Conservation (phyloP, 2,113 vertebrate species). For the Stigmatopora nigra region DNA sequence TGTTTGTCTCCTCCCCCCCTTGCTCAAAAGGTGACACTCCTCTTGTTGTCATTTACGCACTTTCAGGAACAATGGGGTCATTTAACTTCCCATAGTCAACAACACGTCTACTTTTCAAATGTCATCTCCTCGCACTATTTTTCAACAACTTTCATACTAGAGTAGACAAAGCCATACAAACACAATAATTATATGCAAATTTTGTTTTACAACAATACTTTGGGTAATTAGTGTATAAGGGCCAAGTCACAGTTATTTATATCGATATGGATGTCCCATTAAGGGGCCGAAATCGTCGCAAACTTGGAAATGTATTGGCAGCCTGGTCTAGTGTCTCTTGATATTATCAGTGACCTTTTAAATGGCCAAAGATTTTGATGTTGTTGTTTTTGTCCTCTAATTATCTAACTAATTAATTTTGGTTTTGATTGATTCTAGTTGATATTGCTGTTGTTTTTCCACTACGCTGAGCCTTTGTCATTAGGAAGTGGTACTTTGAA, state of each 20-base stretch:
- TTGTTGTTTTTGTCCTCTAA: slow-evolving; percentile 3
- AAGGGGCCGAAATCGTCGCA: too few species aligned
- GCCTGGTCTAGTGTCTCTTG: not conserved
- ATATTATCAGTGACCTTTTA: not conserved
- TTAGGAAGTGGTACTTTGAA: not conserved
- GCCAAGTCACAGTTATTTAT: too few species aligned
- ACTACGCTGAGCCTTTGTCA: slow-evolving; percentile 1
- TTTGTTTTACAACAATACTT: too few species aligned
- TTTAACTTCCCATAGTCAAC: slow-evolving; percentile 29
- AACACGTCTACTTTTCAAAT: slow-evolving; percentile 50
- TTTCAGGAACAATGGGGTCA: slow-evolving; percentile 46
- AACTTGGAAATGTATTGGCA: not conserved
- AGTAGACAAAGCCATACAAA: not conserved
- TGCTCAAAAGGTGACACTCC: slow-evolving; percentile 43
- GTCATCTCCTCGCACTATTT: slow-evolving; percentile 19
- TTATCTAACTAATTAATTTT: slow-evolving; percentile 2
- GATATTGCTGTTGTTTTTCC: slow-evolving; percentile 6
- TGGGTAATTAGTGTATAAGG: too few species aligned
- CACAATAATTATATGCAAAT: too few species aligned
- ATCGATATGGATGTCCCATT: too few species aligned
- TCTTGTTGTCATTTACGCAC: slow-evolving; percentile 45
- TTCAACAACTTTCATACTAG: slow-evolving; percentile 1
- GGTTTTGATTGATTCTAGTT: not conserved
- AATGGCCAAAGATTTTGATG: slow-evolving; percentile 3
- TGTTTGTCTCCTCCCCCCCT: not conserved